phyloP scores from a whole-genome alignment of 2,888 invertebrate species.

The Furcula furcula region DNA sequence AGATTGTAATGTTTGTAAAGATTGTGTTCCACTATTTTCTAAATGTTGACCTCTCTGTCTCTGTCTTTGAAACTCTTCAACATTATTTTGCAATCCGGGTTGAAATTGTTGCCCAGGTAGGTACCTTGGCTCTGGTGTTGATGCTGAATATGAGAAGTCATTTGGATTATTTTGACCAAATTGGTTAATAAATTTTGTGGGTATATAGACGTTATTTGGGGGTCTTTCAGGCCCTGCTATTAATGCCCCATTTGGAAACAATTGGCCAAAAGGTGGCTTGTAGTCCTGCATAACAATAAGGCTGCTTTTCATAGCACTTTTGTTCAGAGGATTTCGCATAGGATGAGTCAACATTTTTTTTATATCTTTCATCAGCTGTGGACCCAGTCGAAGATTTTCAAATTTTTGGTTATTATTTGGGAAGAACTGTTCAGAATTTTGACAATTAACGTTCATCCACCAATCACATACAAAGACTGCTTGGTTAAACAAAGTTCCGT shows the following conservation, averaged over 20 bases:
- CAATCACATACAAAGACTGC: constrained; percentile 85
- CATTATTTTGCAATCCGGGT: constrained; percentile 34
- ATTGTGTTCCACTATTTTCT: constrained; percentile 37
- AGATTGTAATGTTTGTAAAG: constrained; percentile 30
- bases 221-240: constrained; percentile 50
- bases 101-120: constrained; percentile 43
- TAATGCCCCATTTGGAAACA: constrained; percentile 60
- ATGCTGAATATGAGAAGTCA: constrained; percentile 52
- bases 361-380: constrained; percentile 80
- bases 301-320: constrained; percentile 53
- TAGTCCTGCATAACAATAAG: constrained; percentile 70
- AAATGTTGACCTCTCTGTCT: constrained; percentile 44
- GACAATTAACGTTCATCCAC: constrained; percentile 86
- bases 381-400: constrained; percentile 70
- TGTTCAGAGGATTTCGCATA: constrained; percentile 67
- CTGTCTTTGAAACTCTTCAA: constrained; percentile 53
- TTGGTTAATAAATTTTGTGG: constrained; percentile 54
- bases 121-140: constrained; percentile 63
- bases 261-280: constrained; percentile 63
- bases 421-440: constrained; percentile 60
- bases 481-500: constrained; percentile 86
- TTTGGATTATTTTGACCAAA: constrained; percentile 41
- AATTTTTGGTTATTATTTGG: constrained; percentile 68
- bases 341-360: constrained; percentile 81
- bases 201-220: constrained; percentile 54